Evolutionary conservation across 2,113 vertebrate species (phyloP).

Genomic region (western clawed frog (Xenopus tropicalis)): UCB_Xtro_10.0 CM004450.2:84993501-84994000

Average conservation of each 20-base stretch:
- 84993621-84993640: background rate
- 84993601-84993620: background rate
- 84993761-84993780: conserved; percentile 48
- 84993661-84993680: conserved; percentile 4
- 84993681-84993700: background rate
- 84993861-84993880: conserved; percentile 51
- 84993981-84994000: too few species aligned
- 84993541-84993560: background rate
- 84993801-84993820: conserved; percentile 41
- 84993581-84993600: background rate
- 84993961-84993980: background rate
- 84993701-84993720: conserved; percentile 35
- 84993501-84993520: background rate
- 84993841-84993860: conserved; percentile 49
- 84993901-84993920: conserved; percentile 27
- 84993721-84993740: background rate
- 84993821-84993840: conserved; percentile 55
- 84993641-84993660: conserved; percentile 14
- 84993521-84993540: background rate
- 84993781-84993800: conserved; percentile 50
- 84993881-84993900: conserved; percentile 20
- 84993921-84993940: conserved; percentile 20
- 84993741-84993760: conserved; percentile 44
- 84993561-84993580: background rate
- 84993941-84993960: background rate